phyloP scores from a whole-genome alignment of 2,797 vertebrate genomes.

The Myiotriccus ornatus region DNA sequence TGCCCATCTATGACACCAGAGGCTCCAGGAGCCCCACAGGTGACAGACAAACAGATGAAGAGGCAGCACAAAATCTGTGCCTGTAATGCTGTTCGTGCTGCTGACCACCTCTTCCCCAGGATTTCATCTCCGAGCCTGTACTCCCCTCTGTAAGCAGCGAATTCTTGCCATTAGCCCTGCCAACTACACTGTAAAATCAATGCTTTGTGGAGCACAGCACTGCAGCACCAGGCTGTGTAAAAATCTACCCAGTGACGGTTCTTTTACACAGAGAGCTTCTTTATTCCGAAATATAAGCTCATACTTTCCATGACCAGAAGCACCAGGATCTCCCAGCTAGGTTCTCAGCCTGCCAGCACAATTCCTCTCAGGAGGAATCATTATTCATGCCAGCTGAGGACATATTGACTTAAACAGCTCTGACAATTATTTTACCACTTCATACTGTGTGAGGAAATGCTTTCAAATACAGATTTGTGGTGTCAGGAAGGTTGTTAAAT shows the following conservation, averaged over 20 bases:
- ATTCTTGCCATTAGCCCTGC: not conserved
- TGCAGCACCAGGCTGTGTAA: not conserved
- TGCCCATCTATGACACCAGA: not conserved
- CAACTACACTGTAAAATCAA: not conserved
- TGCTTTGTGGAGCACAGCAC: not conserved
- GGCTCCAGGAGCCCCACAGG: not conserved
- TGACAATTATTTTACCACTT: slow-evolving; percentile 4
- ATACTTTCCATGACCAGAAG: not conserved
- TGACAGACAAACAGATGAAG: not conserved
- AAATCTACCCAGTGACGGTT: not conserved
- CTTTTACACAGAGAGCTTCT: not conserved
- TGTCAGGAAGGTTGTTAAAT: not conserved
- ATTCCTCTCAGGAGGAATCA: not conserved
- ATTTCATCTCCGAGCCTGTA: not conserved
- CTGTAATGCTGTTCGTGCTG: not conserved
- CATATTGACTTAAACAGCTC: not conserved
- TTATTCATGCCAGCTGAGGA: not conserved
- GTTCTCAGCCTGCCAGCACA: not conserved
- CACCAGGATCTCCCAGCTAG: not conserved
- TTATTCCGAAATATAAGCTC: not conserved
- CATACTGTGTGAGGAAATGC: not conserved
- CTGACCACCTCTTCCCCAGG: too few species aligned
- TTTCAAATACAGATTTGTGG: not conserved
- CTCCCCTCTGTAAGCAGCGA: not conserved
- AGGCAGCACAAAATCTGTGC: not conserved